A percentile compares a stretch with the other conserved stretches of the same genome.
phyloP scores from a whole-genome alignment of 2,888 invertebrate genomes.

The Andrena marginata region DNA sequence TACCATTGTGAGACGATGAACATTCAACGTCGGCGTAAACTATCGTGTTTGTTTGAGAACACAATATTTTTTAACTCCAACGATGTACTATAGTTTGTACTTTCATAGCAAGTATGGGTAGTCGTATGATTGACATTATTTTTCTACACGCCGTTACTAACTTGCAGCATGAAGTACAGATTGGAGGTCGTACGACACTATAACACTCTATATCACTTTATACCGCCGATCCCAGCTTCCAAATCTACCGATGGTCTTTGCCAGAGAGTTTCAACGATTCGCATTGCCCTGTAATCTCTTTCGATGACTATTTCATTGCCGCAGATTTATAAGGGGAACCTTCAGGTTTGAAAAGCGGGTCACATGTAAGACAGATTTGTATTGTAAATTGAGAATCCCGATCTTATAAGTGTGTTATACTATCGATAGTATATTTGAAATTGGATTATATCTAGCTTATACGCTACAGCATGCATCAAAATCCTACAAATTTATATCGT shows the following conservation, averaged over 20 bases:
- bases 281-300: neutral
- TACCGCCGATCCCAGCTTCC: slow-evolving; percentile 9
- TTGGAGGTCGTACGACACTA: slow-evolving; percentile 34
- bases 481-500: neutral
- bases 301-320: neutral
- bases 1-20: slow-evolving; percentile 20
- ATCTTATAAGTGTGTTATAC: slow-evolving; percentile 9
- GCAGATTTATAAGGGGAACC: neutral
- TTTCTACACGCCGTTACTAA: slow-evolving; percentile 62
- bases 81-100: slow-evolving; percentile 72
- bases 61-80: slow-evolving; percentile 65
- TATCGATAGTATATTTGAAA: neutral
- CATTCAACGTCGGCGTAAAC: slow-evolving; percentile 28
- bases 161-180: slow-evolving; percentile 51
- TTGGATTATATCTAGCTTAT: neutral
- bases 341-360: neutral
- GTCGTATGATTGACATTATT: slow-evolving; percentile 63
- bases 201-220: slow-evolving; percentile 20
- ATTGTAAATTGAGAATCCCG: neutral
- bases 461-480: slow-evolving; percentile 1
- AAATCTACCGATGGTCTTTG: neutral
- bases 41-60: slow-evolving; percentile 64
- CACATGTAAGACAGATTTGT: neutral
- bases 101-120: slow-evolving; percentile 67
- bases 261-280: neutral